Percentiles rank a stretch among this genome's conserved stretches.
These are phyloP conservation scores for Merodon equestris DNA, from an alignment of 2,888 invertebrate species.

Conservation along the genomic window DNA sequence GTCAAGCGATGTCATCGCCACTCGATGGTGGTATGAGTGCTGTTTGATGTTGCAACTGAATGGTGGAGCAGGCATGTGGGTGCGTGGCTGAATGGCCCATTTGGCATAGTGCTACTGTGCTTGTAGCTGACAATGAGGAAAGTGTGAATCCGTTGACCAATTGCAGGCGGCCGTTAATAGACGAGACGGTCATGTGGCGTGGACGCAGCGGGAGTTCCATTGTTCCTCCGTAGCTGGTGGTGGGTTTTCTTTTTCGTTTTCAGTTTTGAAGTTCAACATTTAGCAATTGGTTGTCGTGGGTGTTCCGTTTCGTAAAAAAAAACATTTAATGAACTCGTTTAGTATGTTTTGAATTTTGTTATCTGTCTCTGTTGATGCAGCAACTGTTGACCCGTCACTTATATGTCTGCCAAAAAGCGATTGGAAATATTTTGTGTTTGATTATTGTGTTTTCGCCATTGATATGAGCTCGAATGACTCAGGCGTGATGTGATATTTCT, in stretches of 20 bases:
- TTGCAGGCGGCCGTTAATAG: slow-evolving; percentile 13
- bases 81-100: slow-evolving; percentile 37
- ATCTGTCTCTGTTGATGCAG: slow-evolving; percentile 32
- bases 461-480: too few species aligned
- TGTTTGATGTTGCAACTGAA: slow-evolving; percentile 52
- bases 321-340: slow-evolving; percentile 53
- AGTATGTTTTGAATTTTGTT: slow-evolving; percentile 13
- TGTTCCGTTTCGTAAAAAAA: slow-evolving; percentile 54
- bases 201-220: slow-evolving; percentile 19
- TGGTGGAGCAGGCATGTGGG: slow-evolving; percentile 37
- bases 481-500: too few species aligned
- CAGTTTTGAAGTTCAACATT: slow-evolving; percentile 68
- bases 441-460: too few species aligned
- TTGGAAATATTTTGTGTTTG: background rate
- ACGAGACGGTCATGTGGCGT: background rate
- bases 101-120: slow-evolving; percentile 54
- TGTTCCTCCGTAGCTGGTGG: slow-evolving; percentile 11
- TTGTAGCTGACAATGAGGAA: slow-evolving; percentile 54
- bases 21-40: slow-evolving; percentile 40
- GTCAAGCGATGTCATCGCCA: slow-evolving; percentile 44
- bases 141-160: slow-evolving; percentile 53
- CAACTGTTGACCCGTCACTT: slow-evolving; percentile 51
- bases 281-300: slow-evolving; percentile 63
- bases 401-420: slow-evolving; percentile 21
- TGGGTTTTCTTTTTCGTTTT: slow-evolving; percentile 44